Conservation (phyloP, 2,797 vertebrate species). For the Denticeps clupeoides region DNA sequence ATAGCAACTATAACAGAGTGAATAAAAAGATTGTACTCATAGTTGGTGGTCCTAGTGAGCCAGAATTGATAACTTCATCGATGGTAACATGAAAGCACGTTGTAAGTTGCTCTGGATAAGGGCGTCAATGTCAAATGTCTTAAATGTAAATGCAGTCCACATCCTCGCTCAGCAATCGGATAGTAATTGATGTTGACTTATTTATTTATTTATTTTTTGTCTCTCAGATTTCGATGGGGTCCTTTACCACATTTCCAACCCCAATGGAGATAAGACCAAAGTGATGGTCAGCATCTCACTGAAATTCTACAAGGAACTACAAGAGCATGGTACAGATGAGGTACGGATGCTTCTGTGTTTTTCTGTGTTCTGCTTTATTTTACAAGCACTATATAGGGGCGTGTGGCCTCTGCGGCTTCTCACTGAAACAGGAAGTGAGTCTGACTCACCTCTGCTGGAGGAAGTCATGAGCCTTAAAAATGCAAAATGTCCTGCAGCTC, state of each 20-base stretch:
- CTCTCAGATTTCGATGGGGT: conserved; percentile 92
- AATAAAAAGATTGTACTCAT: too few species aligned
- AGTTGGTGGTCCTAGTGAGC: too few species aligned
- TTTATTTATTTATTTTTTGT: not conserved
- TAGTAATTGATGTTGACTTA: not conserved
- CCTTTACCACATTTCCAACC: conserved; percentile 98
- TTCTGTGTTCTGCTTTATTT: not conserved
- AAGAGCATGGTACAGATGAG: conserved; percentile 93
- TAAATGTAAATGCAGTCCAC: too few species aligned
- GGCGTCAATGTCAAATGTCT: too few species aligned
- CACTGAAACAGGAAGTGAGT: conserved; percentile 71
- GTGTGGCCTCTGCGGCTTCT: conserved; percentile 53
- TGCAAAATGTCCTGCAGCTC: not conserved
- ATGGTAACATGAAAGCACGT: too few species aligned
- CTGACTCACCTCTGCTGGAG: conserved; percentile 65
- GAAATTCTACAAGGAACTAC: conserved; percentile 98
- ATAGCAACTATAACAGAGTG: too few species aligned
- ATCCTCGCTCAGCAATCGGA: not conserved
- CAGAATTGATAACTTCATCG: too few species aligned
- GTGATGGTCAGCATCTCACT: conserved; percentile 98
- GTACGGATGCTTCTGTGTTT: conserved; percentile 40
- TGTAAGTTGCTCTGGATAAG: too few species aligned
- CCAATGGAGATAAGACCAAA: conserved; percentile 95
- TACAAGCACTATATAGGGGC: conserved; percentile 57
- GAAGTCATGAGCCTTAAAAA: conserved; percentile 44